Evolutionary conservation across 2,113 vertebrate genomes (phyloP).

Genomic region (Pungitius pungitius): DNA sequence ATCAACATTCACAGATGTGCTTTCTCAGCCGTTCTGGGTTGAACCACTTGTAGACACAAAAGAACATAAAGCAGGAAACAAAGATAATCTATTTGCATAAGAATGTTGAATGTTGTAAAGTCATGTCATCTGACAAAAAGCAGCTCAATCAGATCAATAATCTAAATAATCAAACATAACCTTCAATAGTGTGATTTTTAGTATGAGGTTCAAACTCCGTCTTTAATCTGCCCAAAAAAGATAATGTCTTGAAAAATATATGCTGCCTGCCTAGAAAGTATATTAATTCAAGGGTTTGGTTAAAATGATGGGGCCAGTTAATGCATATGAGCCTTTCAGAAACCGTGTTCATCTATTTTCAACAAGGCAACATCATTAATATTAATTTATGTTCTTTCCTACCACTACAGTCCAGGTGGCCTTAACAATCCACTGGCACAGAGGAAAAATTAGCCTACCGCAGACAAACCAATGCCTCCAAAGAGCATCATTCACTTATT

Average conservation of each 20-base stretch:
- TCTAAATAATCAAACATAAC: neutral
- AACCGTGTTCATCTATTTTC: slow-evolving; percentile 6
- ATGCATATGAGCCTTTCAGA: slow-evolving; percentile 16
- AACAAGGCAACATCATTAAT: slow-evolving; percentile 46
- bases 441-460: slow-evolving; percentile 43
- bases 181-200: neutral
- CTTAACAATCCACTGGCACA: slow-evolving; percentile 28
- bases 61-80: neutral
- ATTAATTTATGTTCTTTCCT: slow-evolving; percentile 45
- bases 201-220: neutral
- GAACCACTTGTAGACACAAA: neutral
- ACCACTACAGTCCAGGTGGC: slow-evolving; percentile 55
- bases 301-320: neutral
- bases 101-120: no score
- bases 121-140: neutral
- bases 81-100: slow-evolving; percentile 48
- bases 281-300: neutral
- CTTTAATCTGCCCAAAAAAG: neutral
- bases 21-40: neutral
- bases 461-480: slow-evolving; percentile 46
- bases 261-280: no score
- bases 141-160: neutral
- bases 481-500: slow-evolving; percentile 58
- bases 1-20: neutral
- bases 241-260: neutral